Evolutionary conservation across 1,140 invertebrate species (phyloP).

Genomic region (Ceratitis capitata): DNA sequence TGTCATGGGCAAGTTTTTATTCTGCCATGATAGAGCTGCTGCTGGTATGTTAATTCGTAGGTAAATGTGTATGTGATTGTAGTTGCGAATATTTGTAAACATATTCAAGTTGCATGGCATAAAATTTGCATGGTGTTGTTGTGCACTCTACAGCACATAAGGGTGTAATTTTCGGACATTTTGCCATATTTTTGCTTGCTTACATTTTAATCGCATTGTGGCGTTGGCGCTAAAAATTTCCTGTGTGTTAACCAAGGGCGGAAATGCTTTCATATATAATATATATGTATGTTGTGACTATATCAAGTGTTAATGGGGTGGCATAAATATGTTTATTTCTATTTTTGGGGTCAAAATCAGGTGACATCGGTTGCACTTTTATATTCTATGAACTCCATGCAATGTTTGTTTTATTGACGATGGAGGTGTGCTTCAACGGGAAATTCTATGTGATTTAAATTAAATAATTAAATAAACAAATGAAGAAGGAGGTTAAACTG

Average conservation of each 20-base stretch:
- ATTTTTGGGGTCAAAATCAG: background rate
- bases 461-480: too few relatives aligned
- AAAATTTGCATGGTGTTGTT: background rate
- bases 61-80: background rate
- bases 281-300: too few relatives aligned
- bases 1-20: background rate
- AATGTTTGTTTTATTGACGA: too few relatives aligned
- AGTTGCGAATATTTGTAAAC: background rate
- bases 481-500: too few relatives aligned
- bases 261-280: background rate
- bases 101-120: background rate
- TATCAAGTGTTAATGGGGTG: too few relatives aligned
- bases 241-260: background rate
- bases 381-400: too few relatives aligned
- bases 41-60: background rate
- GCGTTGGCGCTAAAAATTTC: background rate
- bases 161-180: conserved; percentile 4
- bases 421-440: too few relatives aligned
- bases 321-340: background rate
- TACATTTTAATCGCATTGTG: conserved; percentile 1
- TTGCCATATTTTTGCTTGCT: background rate
- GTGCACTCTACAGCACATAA: background rate
- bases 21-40: background rate
- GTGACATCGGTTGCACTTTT: background rate
- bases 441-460: too few relatives aligned